These are phyloP conservation scores for Thymelicus acteon DNA, from an alignment of 2,888 invertebrate genomes.

Conservation along the genomic window DNA sequence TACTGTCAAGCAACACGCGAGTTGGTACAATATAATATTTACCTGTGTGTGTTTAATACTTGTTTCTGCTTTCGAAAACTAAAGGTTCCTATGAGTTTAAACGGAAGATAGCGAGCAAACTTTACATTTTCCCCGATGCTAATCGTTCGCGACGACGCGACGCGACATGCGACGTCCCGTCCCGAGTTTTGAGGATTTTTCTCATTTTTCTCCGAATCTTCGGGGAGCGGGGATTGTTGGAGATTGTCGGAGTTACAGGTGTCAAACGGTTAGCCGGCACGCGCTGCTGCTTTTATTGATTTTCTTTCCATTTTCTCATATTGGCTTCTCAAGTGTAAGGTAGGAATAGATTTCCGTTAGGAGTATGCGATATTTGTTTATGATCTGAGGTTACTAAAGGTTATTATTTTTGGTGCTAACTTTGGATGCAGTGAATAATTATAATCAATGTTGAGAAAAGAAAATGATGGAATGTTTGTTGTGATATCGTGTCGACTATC, in stretches of 20 bases:
- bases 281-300: conserved; percentile 15
- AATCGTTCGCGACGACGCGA: conserved; percentile 12
- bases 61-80: background rate
- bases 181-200: conserved; percentile 11
- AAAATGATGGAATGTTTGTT: too few relatives aligned
- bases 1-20: too few relatives aligned
- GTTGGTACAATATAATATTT: too few relatives aligned
- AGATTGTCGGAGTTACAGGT: conserved; percentile 30
- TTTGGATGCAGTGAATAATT: too few relatives aligned
- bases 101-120: conserved; percentile 15
- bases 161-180: background rate
- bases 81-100: background rate
- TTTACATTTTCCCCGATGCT: conserved; percentile 22
- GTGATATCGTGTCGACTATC: too few relatives aligned
- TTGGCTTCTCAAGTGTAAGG: background rate
- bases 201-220: conserved; percentile 17
- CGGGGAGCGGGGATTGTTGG: conserved; percentile 18
- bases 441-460: too few relatives aligned
- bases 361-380: background rate
- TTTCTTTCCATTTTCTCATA: conserved; percentile 5
- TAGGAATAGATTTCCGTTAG: too few relatives aligned
- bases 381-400: too few relatives aligned
- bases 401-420: too few relatives aligned
- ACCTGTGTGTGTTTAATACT: too few relatives aligned
- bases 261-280: conserved; percentile 20